These are phyloP conservation scores for Thinocorus orbignyianus DNA, from an alignment of 2,113 vertebrate genomes.

Conservation along the genomic window DNA sequence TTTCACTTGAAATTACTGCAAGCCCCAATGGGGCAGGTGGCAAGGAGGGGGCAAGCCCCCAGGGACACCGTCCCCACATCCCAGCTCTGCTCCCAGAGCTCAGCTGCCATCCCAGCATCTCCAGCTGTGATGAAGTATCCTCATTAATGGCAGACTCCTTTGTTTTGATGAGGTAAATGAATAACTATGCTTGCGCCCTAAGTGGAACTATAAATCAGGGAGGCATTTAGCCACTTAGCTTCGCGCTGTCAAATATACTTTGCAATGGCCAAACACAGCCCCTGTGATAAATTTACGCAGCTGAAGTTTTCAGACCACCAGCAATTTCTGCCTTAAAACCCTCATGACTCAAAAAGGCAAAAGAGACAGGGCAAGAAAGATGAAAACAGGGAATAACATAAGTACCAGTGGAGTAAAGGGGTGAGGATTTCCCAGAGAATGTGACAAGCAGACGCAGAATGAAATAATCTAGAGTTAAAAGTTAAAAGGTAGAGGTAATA, in stretches of 20 bases:
- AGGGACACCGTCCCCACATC: fast-evolving
- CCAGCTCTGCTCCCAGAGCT: not conserved
- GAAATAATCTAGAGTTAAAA: not conserved
- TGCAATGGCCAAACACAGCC: constrained; percentile 8
- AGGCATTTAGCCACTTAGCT: constrained; percentile 6
- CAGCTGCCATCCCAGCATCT: not conserved
- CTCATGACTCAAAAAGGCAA: not conserved
- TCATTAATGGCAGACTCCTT: not conserved
- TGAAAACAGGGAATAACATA: not conserved
- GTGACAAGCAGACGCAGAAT: not conserved
- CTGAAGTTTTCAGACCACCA: not conserved
- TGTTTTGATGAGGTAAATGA: constrained; percentile 18
- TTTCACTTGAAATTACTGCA: not conserved
- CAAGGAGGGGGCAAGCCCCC: not conserved
- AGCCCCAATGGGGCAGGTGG: not conserved
- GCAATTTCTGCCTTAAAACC: not conserved
- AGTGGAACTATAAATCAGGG: constrained; percentile 13
- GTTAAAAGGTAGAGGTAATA: not conserved
- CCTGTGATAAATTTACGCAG: not conserved
- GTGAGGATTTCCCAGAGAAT: not conserved
- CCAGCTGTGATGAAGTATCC: not conserved
- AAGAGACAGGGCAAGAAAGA: not conserved
- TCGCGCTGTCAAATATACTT: constrained; percentile 25
- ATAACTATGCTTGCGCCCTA: not conserved
- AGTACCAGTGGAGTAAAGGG: not conserved